Evolutionary conservation across 2,113 vertebrate genomes (phyloP), one percentile per base, ranked within the genome.

Genomic region (Argyrosomus japonicus): DNA sequence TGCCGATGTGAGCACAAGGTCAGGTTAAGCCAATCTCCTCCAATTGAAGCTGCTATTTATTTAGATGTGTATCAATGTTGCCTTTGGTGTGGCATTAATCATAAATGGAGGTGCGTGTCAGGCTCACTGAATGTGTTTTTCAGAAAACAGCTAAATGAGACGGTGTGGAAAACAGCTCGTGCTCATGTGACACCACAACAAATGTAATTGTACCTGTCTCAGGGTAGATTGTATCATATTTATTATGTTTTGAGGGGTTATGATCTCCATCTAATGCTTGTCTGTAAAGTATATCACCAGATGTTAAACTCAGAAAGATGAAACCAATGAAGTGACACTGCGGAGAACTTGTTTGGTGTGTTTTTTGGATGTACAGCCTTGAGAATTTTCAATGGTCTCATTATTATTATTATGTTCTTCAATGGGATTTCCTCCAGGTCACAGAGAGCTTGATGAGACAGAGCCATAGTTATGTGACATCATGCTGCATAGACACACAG

Each of bases 81-180:
- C 81, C 74, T 56, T 62, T 10, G 53, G 68, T 64, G 65, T 17
- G 63, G 82, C 75, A 71, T 91, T 86, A 82, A 85, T 89, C 89
- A 77, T 53, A 43, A 79, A 61, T 3, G 21, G 15, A 13, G 58
- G 48, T 32, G 25, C 14, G 6, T 65, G 80, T 85, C 84, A 82
- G 74, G 23, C 62, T 63, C 23, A 3, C 17, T 3, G 23, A 65
- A 47, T 48, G 36, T 70, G 64, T 63, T 70, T 74, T 70, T 62
- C 36, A 77, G 43, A 68, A 75, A 77, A 63, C 1, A 18, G 43
- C 57, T 9, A 48, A 75, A 71, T 48, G 57, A 76, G 11, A 64
- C 5, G 0, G 21, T 3, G 13, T 17, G 32, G 69, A 17, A 3
- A 51, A 43, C n/a, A 5, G 25, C 12, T 61, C 0, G 1, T 29